phyloP scores from a whole-genome alignment of 2,888 invertebrate genomes.

The Leptogaster cylindrica region DNA sequence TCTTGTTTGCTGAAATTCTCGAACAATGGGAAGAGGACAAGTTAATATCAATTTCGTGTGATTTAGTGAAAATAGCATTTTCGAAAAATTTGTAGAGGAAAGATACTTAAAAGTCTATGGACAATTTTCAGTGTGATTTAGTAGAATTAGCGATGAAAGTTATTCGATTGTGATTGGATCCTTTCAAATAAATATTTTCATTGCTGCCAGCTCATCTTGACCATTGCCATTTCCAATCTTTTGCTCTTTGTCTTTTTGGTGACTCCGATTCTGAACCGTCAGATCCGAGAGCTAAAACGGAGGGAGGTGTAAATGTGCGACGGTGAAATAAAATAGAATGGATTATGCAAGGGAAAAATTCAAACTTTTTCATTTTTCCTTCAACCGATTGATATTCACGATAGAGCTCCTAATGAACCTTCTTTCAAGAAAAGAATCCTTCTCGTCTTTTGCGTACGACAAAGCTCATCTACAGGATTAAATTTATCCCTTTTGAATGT shows the following conservation, averaged over 20 bases:
- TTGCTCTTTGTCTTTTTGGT: neutral
- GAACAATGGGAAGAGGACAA: neutral
- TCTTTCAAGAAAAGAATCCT: neutral
- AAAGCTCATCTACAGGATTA: constrained; percentile 4
- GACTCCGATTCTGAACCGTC: neutral
- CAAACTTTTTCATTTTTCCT: no score
- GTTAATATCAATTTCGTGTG: constrained; percentile 31
- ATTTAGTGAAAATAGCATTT: constrained; percentile 31
- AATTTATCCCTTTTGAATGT: neutral
- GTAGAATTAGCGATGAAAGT: no score
- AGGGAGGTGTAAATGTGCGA: neutral
- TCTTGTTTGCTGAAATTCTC: constrained; percentile 18
- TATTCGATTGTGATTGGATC: constrained; percentile 17
- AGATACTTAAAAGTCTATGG: neutral
- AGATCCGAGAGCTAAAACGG: neutral
- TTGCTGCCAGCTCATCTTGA: constrained; percentile 18
- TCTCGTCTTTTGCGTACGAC: neutral
- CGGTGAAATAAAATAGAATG: neutral
- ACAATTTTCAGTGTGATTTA: no score
- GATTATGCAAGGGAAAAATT: constrained; percentile 14
- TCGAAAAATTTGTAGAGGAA: no score
- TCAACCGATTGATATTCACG: constrained; percentile 13
- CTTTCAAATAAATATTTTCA: constrained; percentile 12
- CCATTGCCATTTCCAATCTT: constrained; percentile 7
- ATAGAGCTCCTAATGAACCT: constrained; percentile 1